Evolutionary conservation across 2,113 vertebrate species (phyloP), one percentile per base, ranked within the genome.

Genomic region (Phainopepla nitens): DNA sequence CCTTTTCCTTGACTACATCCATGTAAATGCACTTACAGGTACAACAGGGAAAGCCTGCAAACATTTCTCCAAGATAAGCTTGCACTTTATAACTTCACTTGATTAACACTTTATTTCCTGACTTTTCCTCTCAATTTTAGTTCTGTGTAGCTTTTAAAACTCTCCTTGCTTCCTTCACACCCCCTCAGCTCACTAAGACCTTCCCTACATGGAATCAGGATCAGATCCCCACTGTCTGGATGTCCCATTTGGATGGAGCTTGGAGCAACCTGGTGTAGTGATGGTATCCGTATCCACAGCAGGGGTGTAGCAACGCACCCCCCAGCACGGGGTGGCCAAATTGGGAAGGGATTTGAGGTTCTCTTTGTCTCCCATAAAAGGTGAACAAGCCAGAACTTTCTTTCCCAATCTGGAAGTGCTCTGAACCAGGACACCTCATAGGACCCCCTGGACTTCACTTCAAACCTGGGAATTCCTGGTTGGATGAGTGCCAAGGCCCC

Each of bases 211-310:
- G 8, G 33, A 83, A 76, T 39, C 15, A 24, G 44, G 10, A 47
- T 58, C 58, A 89, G 45, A 78, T 36, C 15, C 7, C 15, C 31
- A 53, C 6, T 31, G 28, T 15, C 62, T 77, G 22, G 36, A 69
- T n/a, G n/a, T 53, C 54, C 45, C 16, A 6, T 62, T 2, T 36
- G 35, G 21, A 61, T 23, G 62, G 22, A 76, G 25, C 15, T 36
- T 61, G 64, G 47, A 69, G 47, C n/a, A 66, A 29, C 27, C 9
- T 41, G 41, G n/a, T 11, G 47, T 21, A 35, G 9, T 31, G 47
- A 39, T 27, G 11, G n/a, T 13, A n/a, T 13, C 47, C 29, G 53
- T 27, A 20, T 13, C 29, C 21, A 41, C 0, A 0, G 70, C 24
- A 82, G 29, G 15, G 2, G 3, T 1, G 39, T 39, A 39, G 39